phyloP scores from a whole-genome alignment of 1,140 invertebrate genomes.

The Zaprionus lachaisei region DNA sequence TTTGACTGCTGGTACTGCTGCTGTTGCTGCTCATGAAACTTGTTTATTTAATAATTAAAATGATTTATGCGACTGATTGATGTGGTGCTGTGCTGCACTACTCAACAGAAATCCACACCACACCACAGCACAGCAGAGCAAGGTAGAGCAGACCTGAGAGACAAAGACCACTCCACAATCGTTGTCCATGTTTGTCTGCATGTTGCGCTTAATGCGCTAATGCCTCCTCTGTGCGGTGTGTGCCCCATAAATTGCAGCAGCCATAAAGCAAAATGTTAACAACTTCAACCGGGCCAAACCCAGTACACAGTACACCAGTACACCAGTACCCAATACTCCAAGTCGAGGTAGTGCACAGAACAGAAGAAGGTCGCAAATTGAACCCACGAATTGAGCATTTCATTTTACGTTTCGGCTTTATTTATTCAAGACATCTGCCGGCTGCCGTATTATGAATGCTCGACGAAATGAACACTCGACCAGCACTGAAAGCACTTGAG shows the following conservation, averaged over 20 bases:
- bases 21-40: conserved; percentile 35
- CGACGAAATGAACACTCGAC: background rate
- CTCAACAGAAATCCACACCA: conserved; percentile 45
- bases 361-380: conserved; percentile 65
- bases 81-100: conserved; percentile 42
- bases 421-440: conserved; percentile 61
- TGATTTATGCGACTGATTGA: conserved; percentile 81
- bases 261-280: conserved; percentile 62
- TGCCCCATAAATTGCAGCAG: conserved; percentile 50
- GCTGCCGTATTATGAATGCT: conserved; percentile 44
- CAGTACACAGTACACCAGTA: conserved; percentile 16
- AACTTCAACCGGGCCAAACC: conserved; percentile 60
- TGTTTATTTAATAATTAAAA: conserved; percentile 84
- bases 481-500: conserved; percentile 2
- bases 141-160: background rate
- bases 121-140: background rate
- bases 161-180: background rate
- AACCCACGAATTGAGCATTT: conserved; percentile 51
- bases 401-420: conserved; percentile 1
- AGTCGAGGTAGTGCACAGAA: conserved; percentile 1
- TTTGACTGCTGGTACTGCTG: background rate
- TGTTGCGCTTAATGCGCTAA: conserved; percentile 56
- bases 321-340: background rate
- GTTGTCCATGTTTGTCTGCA: conserved; percentile 60
- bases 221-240: conserved; percentile 35